phyloP scores from a whole-genome alignment of 2,888 invertebrate genomes.

The Ischnus inquisitorius region DNA sequence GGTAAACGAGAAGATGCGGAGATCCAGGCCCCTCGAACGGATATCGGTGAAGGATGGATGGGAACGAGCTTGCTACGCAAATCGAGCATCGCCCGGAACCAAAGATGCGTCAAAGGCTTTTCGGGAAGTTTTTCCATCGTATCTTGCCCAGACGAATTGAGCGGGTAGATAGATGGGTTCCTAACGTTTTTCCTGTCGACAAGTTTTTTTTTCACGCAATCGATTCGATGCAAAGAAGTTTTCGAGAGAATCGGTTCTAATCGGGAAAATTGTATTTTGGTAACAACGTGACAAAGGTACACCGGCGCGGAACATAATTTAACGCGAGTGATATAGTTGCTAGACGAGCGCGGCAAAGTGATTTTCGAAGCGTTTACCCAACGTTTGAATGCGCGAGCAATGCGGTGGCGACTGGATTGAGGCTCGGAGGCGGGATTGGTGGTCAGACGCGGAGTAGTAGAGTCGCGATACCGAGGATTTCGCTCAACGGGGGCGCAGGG shows the following conservation, averaged over 20 bases:
- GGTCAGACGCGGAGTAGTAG: constrained; percentile 52
- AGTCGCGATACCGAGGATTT: constrained; percentile 30
- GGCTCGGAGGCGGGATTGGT: constrained; percentile 45
- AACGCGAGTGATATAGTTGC: constrained; percentile 52
- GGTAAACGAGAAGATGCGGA: constrained; percentile 29
- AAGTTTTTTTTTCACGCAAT: neutral
- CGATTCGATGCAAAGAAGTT: neutral
- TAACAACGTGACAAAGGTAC: too few relatives aligned
- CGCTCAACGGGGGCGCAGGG: constrained; percentile 58
- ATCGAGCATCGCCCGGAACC: constrained; percentile 56
- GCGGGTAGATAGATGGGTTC: neutral
- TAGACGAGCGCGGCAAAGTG: constrained; percentile 61
- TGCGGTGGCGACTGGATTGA: constrained; percentile 60
- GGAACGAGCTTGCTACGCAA: constrained; percentile 53
- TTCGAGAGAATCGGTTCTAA: too few relatives aligned
- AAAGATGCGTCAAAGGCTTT: constrained; percentile 44
- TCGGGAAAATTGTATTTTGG: too few relatives aligned
- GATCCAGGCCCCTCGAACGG: too few relatives aligned
- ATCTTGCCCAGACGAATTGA: neutral
- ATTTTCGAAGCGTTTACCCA: constrained; percentile 59
- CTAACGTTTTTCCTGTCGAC: neutral
- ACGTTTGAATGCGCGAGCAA: constrained; percentile 60
- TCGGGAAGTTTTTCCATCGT: constrained; percentile 28
- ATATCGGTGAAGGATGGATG: neutral
- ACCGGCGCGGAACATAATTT: neutral